These are phyloP conservation scores for Scomber colias DNA, from an alignment of 2,113 vertebrate genomes.

Conservation along the genomic window DNA sequence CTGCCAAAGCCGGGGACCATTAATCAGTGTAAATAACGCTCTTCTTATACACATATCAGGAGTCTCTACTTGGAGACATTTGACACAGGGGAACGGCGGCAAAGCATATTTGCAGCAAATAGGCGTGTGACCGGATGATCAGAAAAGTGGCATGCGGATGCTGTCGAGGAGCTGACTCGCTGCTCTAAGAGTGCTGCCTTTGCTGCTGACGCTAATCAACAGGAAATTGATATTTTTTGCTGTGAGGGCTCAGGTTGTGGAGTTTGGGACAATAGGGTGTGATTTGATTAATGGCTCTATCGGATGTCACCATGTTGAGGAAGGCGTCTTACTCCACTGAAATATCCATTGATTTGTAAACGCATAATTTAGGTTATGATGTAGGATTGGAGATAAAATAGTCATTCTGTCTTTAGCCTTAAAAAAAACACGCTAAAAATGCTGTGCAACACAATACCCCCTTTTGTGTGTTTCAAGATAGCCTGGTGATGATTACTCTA, in stretches of 20 bases:
- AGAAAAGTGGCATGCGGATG: slow-evolving; percentile 30
- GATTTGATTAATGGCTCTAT: slow-evolving; percentile 77
- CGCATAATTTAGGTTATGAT: slow-evolving; percentile 9
- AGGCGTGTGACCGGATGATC: slow-evolving; percentile 62
- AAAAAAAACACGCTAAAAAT: slow-evolving; percentile 9
- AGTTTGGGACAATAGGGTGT: slow-evolving; percentile 58
- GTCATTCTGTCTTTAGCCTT: not conserved
- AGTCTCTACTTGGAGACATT: slow-evolving; percentile 67
- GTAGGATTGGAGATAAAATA: not conserved
- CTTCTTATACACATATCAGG: slow-evolving; percentile 79
- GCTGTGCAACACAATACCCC: not conserved
- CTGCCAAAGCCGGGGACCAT: slow-evolving; percentile 73
- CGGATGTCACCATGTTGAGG: slow-evolving; percentile 39
- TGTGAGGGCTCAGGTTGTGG: slow-evolving; percentile 38
- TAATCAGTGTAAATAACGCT: slow-evolving; percentile 84
- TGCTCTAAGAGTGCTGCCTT: slow-evolving; percentile 36
- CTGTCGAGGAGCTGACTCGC: slow-evolving; percentile 40
- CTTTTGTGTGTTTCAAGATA: not conserved
- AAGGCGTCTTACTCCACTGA: slow-evolving; percentile 33
- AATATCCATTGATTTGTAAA: slow-evolving; percentile 45
- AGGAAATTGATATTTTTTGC: slow-evolving; percentile 76
- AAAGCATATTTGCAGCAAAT: slow-evolving; percentile 63
- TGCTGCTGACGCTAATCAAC: slow-evolving; percentile 67
- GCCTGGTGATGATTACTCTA: slow-evolving; percentile 42
- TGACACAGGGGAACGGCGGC: slow-evolving; percentile 66